Evolutionary conservation across 2,113 vertebrate species (phyloP), one percentile per base, ranked within the genome.

Genomic region (Thunnus maccoyii): DNA sequence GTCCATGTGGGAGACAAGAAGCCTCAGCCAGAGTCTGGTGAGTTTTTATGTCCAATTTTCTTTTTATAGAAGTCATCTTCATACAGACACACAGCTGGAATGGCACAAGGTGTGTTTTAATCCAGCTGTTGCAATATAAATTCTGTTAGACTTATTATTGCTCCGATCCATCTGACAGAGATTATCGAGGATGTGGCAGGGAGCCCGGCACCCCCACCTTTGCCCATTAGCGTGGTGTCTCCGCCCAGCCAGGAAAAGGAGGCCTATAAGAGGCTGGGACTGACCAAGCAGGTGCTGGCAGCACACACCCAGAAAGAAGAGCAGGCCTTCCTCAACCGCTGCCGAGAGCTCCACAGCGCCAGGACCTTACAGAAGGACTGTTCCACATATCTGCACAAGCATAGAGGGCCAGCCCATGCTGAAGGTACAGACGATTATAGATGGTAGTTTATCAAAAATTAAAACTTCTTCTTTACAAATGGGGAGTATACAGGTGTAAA

Each of bases 1-100:
- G 98, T 99, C 58, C 98, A 99, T 0, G 97, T 99, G 36, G 98
- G 97, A 54, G 98, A 99, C 95, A 99, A 99, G 89, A 99, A 99
- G 86, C 72, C 94, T 1, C 97, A 96, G 27, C 96, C 96, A 0
- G 97, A 99, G 87, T 95, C 96, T 81, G 98, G 98, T 99, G 64
- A 85, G 88, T 55, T 25, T 30, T 2, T 10, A 12, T 9, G 10
- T 17, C 30, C 0, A 1, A 22, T 22, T 22, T 22, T 47, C 7
- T 47, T 44, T 22, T 16, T 17, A 18, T n/a, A 17, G 20, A 32
- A 22, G 12, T 15, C 1, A 6, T 5, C 2, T 44, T 36, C 1
- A 20, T 7, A 9, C 50, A 0, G 10, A 44, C 58, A 47, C 3
- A 65, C 1, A 76, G 2, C 11, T 22, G 16, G 4, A 17, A 20